Percentiles rank a stretch among this genome's conserved stretches.
phyloP scores from a whole-genome alignment of 1,140 invertebrate genomes.

The Globodera ellingtonae region DNA sequence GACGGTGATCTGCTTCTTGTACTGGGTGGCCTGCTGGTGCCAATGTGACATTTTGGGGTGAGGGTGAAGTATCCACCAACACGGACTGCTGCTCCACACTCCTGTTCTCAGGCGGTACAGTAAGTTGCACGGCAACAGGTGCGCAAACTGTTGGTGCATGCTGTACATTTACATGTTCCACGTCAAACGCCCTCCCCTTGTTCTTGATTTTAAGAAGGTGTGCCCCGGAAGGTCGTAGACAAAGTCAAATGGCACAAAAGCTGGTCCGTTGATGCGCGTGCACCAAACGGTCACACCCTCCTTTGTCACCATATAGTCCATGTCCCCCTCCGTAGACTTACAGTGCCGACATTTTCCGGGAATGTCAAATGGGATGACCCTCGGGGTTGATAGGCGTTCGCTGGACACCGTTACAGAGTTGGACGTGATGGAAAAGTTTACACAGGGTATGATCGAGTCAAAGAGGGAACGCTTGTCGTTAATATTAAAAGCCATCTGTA shows the following conservation, averaged over 20 bases:
- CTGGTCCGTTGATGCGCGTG: background rate
- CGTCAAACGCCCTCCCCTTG: background rate
- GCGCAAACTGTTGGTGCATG: background rate
- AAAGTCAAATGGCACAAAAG: conserved; percentile 11
- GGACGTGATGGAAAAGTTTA: background rate
- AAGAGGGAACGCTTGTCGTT: background rate
- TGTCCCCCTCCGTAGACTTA: conserved; percentile 2
- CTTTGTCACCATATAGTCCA: conserved; percentile 10
- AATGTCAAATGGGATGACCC: background rate
- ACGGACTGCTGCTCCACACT: background rate
- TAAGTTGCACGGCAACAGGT: background rate
- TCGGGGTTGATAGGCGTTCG: background rate
- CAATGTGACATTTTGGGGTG: too few species aligned
- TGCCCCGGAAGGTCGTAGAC: conserved; percentile 10
- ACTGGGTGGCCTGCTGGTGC: too few species aligned
- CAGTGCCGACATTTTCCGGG: background rate
- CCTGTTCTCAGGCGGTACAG: background rate
- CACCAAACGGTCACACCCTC: conserved; percentile 13
- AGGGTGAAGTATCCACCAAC: background rate
- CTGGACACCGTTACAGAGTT: background rate
- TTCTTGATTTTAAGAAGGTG: conserved; percentile 20
- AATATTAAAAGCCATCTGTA: background rate
- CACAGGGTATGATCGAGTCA: background rate
- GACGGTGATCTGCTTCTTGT: too few species aligned
- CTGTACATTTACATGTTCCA: background rate